Evolutionary conservation across 1,140 invertebrate genomes (phyloP).

Genomic region (Meloidogyne floridensis): DNA sequence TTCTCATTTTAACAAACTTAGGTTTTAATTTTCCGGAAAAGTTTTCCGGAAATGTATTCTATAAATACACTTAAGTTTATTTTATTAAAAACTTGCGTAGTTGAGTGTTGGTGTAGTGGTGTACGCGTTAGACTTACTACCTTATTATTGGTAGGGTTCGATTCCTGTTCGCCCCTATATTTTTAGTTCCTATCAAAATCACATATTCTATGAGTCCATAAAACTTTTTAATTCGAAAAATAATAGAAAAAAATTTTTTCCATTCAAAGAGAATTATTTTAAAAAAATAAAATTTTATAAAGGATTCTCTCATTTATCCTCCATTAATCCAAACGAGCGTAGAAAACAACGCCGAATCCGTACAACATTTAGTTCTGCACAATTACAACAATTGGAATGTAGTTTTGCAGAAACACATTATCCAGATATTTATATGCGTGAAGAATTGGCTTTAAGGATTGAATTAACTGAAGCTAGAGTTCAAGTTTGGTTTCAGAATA

Average conservation of each 20-base stretch:
- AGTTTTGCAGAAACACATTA: slow-evolving; percentile 95
- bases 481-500: slow-evolving; percentile 75
- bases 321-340: slow-evolving; percentile 53
- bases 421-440: slow-evolving; percentile 96
- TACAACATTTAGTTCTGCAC: slow-evolving; percentile 92
- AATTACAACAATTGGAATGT: slow-evolving; percentile 85
- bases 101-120: not conserved
- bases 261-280: not conserved
- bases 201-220: too few species aligned
- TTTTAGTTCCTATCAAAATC: too few species aligned
- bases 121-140: not conserved
- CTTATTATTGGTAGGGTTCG: not conserved
- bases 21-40: too few species aligned
- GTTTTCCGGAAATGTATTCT: too few species aligned
- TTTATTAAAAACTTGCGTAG: too few species aligned
- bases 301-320: slow-evolving; percentile 12
- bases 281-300: not conserved
- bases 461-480: slow-evolving; percentile 96
- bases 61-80: too few species aligned
- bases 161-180: not conserved
- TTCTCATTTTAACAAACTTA: too few species aligned
- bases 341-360: slow-evolving; percentile 77
- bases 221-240: too few species aligned
- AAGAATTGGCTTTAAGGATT: slow-evolving; percentile 96
- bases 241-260: too few species aligned